Base-by-base conservation (phyloP, 2,113 vertebrate genomes). In the Phrynocephalus versicolor region DNA sequence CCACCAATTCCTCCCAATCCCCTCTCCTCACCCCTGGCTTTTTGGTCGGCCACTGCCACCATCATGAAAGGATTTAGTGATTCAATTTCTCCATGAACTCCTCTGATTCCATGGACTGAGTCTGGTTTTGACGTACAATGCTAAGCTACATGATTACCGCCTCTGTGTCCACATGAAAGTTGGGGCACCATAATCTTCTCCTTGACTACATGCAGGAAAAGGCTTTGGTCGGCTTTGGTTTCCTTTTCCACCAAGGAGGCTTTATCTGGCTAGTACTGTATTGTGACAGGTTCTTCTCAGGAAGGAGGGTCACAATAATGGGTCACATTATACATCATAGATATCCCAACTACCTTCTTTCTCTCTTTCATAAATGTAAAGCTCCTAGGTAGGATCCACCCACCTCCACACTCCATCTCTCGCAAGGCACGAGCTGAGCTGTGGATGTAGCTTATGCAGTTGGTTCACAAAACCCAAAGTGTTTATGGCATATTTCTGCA, bases 401-500 rank as follows among this genome's bases (percentile, higher is more conserved):
- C n/a, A n/a, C 23, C n/a, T 83, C 89, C 0, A 3, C 64, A 58
- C 45, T 10, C 45, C n/a, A n/a, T n/a, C n/a, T n/a, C n/a, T n/a
- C 10, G 45, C 45, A 51, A 69, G 69, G 86, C 71, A 57, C 19
- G 12, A 15, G 39, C 64, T 51, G 2, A 41, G 67, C 16, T 0
- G 0, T 62, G 67, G 57, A 57, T 8, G 77, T 27, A 55, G n/a
- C 23, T 14, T 45, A 45, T 77, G 55, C 75, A 1, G 84, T 25
- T 0, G 0, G 21, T 30, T 83, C 41, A 14, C n/a, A 85, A 1
- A 10, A 5, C 33, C 1, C 45, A 77, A 0, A 1, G 85, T 88
- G 39, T 69, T 87, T 83, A 37, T n/a, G 58, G 70, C 18, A 39
- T 83, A 87, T 57, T 85, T 95, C 90, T 89, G 30, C 70, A 79